Percentiles rank a stretch among this genome's conserved stretches.
Conservation (phyloP, 2,888 invertebrate species). For the Orthonevra nobilis region DNA sequence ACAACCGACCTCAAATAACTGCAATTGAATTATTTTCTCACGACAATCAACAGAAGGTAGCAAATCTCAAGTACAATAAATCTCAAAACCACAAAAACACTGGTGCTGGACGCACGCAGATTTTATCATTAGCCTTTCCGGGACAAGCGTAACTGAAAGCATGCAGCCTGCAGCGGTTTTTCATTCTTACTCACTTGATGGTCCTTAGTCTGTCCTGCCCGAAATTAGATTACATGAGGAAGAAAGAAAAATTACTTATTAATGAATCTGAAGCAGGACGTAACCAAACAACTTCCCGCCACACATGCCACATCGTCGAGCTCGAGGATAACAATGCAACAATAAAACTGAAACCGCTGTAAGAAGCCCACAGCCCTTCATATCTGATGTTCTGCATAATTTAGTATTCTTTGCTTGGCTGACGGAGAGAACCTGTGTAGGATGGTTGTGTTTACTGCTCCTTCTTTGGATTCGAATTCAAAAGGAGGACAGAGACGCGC, state of each 20-base stretch:
- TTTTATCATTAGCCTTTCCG: conserved; percentile 48
- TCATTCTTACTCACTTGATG: conserved; percentile 7
- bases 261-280: conserved; percentile 59
- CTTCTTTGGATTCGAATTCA: conserved; percentile 33
- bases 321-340: conserved; percentile 62
- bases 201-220: conserved; percentile 46
- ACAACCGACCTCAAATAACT: too few species aligned
- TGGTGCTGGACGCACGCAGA: conserved; percentile 62
- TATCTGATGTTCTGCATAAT: conserved; percentile 68
- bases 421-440: conserved; percentile 53
- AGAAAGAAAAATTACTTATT: conserved; percentile 43
- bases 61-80: conserved; percentile 38
- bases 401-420: conserved; percentile 46
- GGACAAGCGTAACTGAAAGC: conserved; percentile 10
- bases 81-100: conserved; percentile 45
- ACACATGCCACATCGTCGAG: conserved; percentile 53
- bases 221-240: conserved; percentile 56
- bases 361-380: conserved; percentile 61
- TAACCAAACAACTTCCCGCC: conserved; percentile 66
- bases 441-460: conserved; percentile 46
- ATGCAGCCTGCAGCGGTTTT: background rate
- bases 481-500: conserved; percentile 57
- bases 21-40: conserved; percentile 50
- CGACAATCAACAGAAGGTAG: conserved; percentile 25
- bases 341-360: conserved; percentile 57